Conservation (phyloP, 2,113 vertebrate species). For the Cynoglossus semilaevis region DNA sequence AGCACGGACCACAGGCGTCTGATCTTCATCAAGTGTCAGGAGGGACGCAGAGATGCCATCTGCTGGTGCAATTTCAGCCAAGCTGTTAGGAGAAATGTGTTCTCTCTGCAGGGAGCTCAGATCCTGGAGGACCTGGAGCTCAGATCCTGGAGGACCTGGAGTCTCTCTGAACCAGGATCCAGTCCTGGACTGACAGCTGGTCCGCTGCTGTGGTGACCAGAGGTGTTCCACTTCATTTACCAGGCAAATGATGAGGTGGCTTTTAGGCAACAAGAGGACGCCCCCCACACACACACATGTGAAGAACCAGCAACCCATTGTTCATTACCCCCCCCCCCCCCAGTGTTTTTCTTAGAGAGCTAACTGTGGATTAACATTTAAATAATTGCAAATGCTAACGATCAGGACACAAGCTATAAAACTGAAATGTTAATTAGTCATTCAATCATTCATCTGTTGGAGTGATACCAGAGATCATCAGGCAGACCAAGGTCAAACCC, state of each 20-base stretch:
- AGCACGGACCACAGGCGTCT: constrained; percentile 54
- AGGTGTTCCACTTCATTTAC: constrained; percentile 44
- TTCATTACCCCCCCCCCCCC: no score
- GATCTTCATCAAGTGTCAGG: constrained; percentile 61
- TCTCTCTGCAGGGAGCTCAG: constrained; percentile 43
- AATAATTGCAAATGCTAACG: no score
- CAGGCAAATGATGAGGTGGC: constrained; percentile 23
- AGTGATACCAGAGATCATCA: no score
- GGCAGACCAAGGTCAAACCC: no score
- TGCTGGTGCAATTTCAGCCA: constrained; percentile 66
- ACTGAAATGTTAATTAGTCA: no score
- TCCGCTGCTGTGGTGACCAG: constrained; percentile 44
- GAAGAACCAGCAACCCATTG: constrained; percentile 3
- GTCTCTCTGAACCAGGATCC: constrained; percentile 44
- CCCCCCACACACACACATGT: not conserved
- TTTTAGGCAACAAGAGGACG: constrained; percentile 1
- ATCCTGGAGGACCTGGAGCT: constrained; percentile 32
- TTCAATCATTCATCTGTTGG: no score
- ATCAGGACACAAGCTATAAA: no score
- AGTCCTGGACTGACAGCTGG: constrained; percentile 35
- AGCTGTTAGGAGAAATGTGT: constrained; percentile 62
- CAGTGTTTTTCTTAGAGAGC: not conserved
- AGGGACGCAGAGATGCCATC: constrained; percentile 70
- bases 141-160: constrained; percentile 32
- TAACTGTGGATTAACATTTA: no score